Conservation (phyloP, 1,140 invertebrate species). For the Eumaeus atala region DNA sequence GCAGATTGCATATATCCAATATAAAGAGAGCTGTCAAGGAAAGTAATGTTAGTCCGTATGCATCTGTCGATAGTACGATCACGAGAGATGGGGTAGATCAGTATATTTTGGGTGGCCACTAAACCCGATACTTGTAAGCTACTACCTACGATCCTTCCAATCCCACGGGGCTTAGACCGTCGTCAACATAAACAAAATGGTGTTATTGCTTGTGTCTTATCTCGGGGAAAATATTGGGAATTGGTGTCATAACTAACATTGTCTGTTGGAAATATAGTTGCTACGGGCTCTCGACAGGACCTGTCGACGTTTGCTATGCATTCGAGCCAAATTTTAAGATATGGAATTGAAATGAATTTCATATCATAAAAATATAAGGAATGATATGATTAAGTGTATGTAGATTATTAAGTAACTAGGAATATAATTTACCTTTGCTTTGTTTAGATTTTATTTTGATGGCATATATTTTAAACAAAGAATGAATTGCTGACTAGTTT, state of each 20-base stretch:
- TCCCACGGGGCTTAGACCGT: conserved; percentile 48
- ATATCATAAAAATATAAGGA: no score
- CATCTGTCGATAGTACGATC: conserved; percentile 5
- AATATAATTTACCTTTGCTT: no score
- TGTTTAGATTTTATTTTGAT: no score
- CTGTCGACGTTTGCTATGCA: no score
- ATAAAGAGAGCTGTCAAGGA: conserved; percentile 31
- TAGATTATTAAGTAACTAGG: no score
- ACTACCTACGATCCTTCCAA: conserved; percentile 41
- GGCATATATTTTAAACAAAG: no score
- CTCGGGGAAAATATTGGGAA: conserved; percentile 50
- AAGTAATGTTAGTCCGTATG: conserved; percentile 30
- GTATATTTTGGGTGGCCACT: conserved; percentile 29
- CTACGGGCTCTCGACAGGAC: no score
- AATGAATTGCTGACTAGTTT: no score
- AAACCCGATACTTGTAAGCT: conserved; percentile 49
- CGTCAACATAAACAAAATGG: conserved; percentile 66
- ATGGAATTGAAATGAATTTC: no score
- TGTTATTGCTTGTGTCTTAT: conserved; percentile 64
- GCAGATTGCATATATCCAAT: conserved; percentile 35
- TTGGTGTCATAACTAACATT: conserved; percentile 38
- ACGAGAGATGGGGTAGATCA: conserved; percentile 26
- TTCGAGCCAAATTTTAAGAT: no score
- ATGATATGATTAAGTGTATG: no score
- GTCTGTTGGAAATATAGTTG: neutral